Evolutionary conservation across 2,888 invertebrate species (phyloP).

Genomic region (Pterostichus niger): DNA sequence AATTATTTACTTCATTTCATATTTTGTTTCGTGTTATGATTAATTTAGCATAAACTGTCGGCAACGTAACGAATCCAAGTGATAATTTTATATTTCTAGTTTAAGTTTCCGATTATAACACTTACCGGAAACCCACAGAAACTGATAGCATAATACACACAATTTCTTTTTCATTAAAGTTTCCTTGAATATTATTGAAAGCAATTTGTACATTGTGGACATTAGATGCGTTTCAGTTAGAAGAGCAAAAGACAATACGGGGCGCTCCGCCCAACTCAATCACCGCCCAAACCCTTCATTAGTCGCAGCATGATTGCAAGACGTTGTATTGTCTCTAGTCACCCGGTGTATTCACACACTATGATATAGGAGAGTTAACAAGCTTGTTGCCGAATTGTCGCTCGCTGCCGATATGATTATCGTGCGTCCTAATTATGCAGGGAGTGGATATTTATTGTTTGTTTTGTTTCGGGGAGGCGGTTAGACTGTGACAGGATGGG

Average conservation of each 20-base stretch:
- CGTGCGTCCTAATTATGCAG: conserved; percentile 42
- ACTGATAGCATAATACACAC: too few species aligned
- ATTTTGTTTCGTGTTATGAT: too few species aligned
- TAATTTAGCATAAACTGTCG: too few species aligned
- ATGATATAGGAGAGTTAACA: not conserved
- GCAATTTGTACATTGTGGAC: too few species aligned
- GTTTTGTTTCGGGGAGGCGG: conserved; percentile 39
- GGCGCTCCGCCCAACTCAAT: conserved; percentile 7
- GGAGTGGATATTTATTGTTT: conserved; percentile 55
- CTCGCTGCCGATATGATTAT: conserved; percentile 9
- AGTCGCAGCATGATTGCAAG: conserved; percentile 6
- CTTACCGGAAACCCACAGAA: too few species aligned
- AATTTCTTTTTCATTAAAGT: too few species aligned
- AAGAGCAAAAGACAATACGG: conserved; percentile 30
- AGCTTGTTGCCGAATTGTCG: conserved; percentile 12
- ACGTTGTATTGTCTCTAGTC: conserved; percentile 16
- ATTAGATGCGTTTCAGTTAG: not conserved
- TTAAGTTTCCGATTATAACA: too few species aligned
- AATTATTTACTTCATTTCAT: too few species aligned
- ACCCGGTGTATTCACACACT: not conserved
- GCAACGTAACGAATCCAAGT: too few species aligned
- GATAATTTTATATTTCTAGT: too few species aligned
- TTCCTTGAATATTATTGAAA: too few species aligned
- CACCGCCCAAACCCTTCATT: conserved; percentile 21
- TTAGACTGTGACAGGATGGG: conserved; percentile 44